phyloP scores from a whole-genome alignment of 2,797 vertebrate species.

The Trachurus trachurus region DNA sequence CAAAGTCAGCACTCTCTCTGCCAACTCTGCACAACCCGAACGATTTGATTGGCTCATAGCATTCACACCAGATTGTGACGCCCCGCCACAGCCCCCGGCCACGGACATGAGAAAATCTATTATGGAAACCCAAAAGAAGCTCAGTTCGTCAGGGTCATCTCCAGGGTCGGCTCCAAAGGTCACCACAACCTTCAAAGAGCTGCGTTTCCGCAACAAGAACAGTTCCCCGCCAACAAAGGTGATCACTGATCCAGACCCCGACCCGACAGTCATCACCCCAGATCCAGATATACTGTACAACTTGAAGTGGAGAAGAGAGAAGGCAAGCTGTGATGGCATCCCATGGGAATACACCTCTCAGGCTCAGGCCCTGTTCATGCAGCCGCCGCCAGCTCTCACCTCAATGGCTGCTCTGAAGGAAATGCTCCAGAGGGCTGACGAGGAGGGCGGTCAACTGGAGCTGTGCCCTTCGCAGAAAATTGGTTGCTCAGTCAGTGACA shows the following conservation, averaged over 20 bases:
- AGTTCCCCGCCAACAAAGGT: constrained; percentile 70
- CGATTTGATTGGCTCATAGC: constrained; percentile 96
- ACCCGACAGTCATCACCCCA: constrained; percentile 84
- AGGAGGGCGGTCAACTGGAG: constrained; percentile 74
- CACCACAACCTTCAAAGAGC: constrained; percentile 90
- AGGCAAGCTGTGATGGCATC: constrained; percentile 76
- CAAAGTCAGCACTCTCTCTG: constrained; percentile 81
- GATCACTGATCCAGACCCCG: constrained; percentile 82
- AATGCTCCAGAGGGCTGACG: constrained; percentile 88
- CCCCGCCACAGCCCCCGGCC: constrained; percentile 50
- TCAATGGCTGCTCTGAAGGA: constrained; percentile 86
- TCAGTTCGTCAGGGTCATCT: constrained; percentile 47
- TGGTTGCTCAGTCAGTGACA: constrained; percentile 77
- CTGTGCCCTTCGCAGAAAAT: constrained; percentile 75
- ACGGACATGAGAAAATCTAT: constrained; percentile 68
- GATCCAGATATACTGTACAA: constrained; percentile 89
- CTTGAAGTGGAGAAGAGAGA: constrained; percentile 87
- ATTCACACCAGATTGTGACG: constrained; percentile 92
- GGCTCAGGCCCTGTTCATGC: constrained; percentile 86
- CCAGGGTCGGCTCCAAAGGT: constrained; percentile 81
- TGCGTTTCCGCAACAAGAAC: constrained; percentile 89
- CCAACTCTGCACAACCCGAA: constrained; percentile 87
- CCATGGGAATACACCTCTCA: constrained; percentile 90
- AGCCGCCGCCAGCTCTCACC: constrained; percentile 83
- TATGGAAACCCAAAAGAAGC: constrained; percentile 70